phyloP scores from a whole-genome alignment of 2,797 vertebrate species.

The Apodemus agrarius region DNA sequence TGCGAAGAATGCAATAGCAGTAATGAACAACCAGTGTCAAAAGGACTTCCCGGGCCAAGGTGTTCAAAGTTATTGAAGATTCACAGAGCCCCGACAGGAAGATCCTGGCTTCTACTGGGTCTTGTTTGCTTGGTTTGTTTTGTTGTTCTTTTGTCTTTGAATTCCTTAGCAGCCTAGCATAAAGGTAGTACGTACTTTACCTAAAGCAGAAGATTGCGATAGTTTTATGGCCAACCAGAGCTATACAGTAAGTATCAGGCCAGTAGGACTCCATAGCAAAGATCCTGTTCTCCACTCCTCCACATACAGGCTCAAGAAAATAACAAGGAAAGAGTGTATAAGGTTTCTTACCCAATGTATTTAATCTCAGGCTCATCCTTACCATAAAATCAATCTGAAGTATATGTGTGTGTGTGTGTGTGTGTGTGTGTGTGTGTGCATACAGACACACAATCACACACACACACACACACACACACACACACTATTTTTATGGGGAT shows the following conservation, averaged over 20 bases:
- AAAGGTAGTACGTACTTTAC: not conserved
- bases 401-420: too few relatives aligned
- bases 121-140: not conserved
- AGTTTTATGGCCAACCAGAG: not conserved
- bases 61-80: slow-evolving; percentile 48
- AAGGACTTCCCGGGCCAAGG: slow-evolving; percentile 52
- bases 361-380: slow-evolving; percentile 7
- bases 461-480: not conserved
- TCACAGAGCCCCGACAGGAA: slow-evolving; percentile 31
- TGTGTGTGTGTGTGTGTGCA: too few relatives aligned
- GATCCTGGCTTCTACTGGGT: slow-evolving; percentile 22
- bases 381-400: slow-evolving; percentile 12
- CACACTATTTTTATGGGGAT: not conserved
- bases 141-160: slow-evolving; percentile 33
- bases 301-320: not conserved
- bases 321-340: not conserved
- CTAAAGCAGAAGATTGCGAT: not conserved
- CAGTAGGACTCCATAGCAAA: not conserved
- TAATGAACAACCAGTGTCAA: slow-evolving; percentile 78
- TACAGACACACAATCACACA: not conserved
- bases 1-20: slow-evolving; percentile 71
- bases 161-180: slow-evolving; percentile 16
- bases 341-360: not conserved
- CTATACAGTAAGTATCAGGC: not conserved
- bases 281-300: not conserved